Percentiles rank a stretch among this genome's conserved stretches.
Conservation (phyloP, 2,888 invertebrate genomes). For the Rhabditophanes sp. region DNA sequence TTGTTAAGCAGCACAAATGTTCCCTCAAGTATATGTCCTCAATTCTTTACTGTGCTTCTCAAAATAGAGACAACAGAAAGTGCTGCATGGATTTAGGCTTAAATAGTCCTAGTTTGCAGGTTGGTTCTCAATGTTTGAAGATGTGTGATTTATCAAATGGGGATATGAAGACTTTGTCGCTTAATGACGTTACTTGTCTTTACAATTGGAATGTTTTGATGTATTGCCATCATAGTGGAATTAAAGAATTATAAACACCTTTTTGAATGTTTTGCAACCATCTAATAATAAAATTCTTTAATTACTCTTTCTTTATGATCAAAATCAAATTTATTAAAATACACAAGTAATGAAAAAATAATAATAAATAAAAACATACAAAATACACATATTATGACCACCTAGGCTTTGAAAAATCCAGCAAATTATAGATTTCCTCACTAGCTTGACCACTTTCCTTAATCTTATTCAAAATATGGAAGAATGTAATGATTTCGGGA, state of each 20-base stretch:
- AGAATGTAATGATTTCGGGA: no score
- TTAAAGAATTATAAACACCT: constrained; percentile 35
- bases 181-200: constrained; percentile 35
- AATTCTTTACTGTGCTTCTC: constrained; percentile 39
- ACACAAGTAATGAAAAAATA: no score
- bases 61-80: constrained; percentile 36
- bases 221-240: constrained; percentile 41
- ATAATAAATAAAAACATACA: no score
- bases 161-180: constrained; percentile 30
- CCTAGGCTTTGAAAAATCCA: no score
- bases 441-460: no score
- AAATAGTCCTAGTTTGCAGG: constrained; percentile 33
- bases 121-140: constrained; percentile 23
- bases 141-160: constrained; percentile 39
- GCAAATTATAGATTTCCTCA: no score
- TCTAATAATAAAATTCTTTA: no score
- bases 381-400: no score
- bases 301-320: no score
- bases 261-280: no score
- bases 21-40: constrained; percentile 33
- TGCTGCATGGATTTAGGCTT: constrained; percentile 35
- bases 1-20: constrained; percentile 24
- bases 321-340: no score
- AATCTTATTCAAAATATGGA: no score
- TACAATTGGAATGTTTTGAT: constrained; percentile 41